Percentiles rank a stretch among this genome's conserved stretches.
Evolutionary conservation across 2,888 invertebrate species (phyloP).

Genomic region (Podabrus alpinus): DNA sequence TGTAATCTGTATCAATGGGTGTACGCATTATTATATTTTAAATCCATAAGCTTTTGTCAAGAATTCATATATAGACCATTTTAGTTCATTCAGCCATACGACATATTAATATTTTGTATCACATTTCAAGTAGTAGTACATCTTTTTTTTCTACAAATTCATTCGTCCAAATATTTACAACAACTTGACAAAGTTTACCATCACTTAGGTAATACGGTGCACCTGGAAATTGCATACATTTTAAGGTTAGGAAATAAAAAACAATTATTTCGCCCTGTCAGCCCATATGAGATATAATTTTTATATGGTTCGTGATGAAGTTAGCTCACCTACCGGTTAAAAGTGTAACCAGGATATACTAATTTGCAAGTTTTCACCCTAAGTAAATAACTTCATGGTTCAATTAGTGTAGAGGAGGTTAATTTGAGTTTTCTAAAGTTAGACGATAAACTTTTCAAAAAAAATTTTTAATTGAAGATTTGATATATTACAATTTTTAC

Average conservation of each 20-base stretch:
- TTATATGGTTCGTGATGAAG: not conserved
- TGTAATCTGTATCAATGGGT: constrained; percentile 35
- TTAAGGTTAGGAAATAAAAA: not conserved
- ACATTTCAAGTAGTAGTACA: constrained; percentile 33
- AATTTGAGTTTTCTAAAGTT: not conserved
- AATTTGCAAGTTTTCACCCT: not conserved
- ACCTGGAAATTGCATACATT: not conserved
- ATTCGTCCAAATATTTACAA: constrained; percentile 4
- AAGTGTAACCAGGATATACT: not conserved
- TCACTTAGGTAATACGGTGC: not conserved
- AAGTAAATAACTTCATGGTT: not conserved
- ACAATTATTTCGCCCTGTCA: not conserved
- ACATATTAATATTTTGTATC: constrained; percentile 40
- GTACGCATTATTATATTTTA: constrained; percentile 27
- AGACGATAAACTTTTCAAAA: not conserved
- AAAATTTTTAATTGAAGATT: not conserved
- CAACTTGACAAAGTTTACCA: not conserved
- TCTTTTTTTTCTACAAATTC: not conserved
- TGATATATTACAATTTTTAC: not conserved
- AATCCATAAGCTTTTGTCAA: constrained; percentile 27
- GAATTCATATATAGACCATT: constrained; percentile 47
- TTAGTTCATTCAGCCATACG: constrained; percentile 48
- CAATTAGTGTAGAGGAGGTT: not conserved
- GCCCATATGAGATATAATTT: not conserved
- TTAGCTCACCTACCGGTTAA: not conserved